phyloP scores from a whole-genome alignment of 1,140 invertebrate genomes.

The Dendroctonus valens region DNA sequence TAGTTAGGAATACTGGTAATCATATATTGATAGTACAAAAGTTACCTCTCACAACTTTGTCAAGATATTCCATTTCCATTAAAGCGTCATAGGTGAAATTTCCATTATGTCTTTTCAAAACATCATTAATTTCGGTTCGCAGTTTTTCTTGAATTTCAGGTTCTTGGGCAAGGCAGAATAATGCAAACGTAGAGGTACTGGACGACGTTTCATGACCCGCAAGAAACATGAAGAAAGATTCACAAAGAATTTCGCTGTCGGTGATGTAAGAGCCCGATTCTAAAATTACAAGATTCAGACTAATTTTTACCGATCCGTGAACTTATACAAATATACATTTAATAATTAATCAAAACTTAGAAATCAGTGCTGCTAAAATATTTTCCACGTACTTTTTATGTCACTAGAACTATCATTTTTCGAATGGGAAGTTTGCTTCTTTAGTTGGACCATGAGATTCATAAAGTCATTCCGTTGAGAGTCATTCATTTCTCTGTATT shows the following conservation, averaged over 20 bases:
- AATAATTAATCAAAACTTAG: too few relatives aligned
- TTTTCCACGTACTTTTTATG: too few relatives aligned
- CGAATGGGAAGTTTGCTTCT: too few relatives aligned
- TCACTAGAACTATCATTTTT: too few relatives aligned
- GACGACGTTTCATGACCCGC: conserved; percentile 51
- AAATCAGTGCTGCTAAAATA: too few relatives aligned
- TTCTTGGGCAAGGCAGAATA: conserved; percentile 50
- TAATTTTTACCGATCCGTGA: too few relatives aligned
- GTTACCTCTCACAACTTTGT: conserved; percentile 51
- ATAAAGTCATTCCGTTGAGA: not conserved
- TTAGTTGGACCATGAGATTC: not conserved
- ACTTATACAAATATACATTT: too few relatives aligned
- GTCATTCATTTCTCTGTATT: not conserved
- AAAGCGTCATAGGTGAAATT: conserved; percentile 58
- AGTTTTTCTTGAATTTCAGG: conserved; percentile 52
- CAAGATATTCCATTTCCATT: conserved; percentile 53
- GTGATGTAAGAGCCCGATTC: too few relatives aligned
- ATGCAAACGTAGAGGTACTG: conserved; percentile 46
- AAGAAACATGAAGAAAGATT: conserved; percentile 14
- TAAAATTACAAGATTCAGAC: too few relatives aligned
- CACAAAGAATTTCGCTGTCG: not conserved
- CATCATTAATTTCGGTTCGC: conserved; percentile 49
- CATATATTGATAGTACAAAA: too few relatives aligned
- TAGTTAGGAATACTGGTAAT: too few relatives aligned
- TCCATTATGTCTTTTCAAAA: conserved; percentile 51